Evolutionary conservation across 2,888 invertebrate genomes (phyloP).

Genomic region (Diplolepis rosae): DNA sequence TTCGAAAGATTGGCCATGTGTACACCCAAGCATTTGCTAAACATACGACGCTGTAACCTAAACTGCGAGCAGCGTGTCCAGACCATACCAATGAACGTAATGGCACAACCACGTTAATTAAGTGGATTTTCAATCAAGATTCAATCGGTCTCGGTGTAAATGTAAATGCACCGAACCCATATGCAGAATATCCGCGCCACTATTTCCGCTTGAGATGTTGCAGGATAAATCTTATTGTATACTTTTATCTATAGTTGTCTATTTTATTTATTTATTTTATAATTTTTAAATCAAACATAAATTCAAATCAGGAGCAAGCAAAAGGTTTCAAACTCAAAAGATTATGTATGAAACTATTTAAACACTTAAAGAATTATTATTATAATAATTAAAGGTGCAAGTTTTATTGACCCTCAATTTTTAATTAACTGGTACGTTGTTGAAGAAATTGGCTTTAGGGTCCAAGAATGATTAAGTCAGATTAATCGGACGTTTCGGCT

Average conservation of each 20-base stretch:
- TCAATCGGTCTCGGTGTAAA: slow-evolving; percentile 69
- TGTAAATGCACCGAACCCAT: slow-evolving; percentile 60
- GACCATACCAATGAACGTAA: slow-evolving; percentile 62
- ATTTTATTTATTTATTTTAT: neutral
- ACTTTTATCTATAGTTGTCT: too few species aligned
- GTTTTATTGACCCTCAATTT: too few species aligned
- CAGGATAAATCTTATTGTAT: neutral
- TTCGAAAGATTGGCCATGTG: slow-evolving; percentile 1
- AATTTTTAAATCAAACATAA: too few species aligned
- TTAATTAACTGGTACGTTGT: too few species aligned
- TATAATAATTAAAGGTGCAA: neutral
- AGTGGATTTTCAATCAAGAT: slow-evolving; percentile 70
- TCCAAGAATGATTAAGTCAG: too few species aligned
- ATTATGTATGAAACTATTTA: neutral
- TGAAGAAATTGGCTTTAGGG: too few species aligned
- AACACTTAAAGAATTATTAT: too few species aligned
- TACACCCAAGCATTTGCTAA: slow-evolving; percentile 26
- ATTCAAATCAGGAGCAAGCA: too few species aligned
- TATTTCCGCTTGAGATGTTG: slow-evolving; percentile 11
- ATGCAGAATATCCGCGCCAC: neutral
- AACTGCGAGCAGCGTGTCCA: slow-evolving; percentile 17
- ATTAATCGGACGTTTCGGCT: too few species aligned
- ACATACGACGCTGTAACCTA: slow-evolving; percentile 22
- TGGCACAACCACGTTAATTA: slow-evolving; percentile 63
- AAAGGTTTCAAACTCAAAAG: too few species aligned